Evolutionary conservation across 2,888 invertebrate genomes (phyloP), one percentile per base, ranked within the genome.

Genomic region (Drosophila cognata): DNA sequence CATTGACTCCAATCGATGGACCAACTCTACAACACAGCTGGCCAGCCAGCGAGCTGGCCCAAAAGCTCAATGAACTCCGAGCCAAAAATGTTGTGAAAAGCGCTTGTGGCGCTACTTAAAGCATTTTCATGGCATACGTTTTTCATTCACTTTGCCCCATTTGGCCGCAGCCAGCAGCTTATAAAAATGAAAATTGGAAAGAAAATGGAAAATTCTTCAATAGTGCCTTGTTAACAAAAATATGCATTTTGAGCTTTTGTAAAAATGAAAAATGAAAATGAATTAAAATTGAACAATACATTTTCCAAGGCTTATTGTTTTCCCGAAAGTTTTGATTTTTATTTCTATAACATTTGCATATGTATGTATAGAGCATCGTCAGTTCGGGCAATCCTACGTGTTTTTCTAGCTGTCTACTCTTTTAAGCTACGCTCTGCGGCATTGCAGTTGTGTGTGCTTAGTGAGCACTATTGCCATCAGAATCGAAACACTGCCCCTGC

Each of bases 131-230:
- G 73, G 68, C 71, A 65, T 74, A 71, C 73, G 56, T 71, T 74
- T 61, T 71, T 28, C 55, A 36, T 3, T 28, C 36, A 68, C 71
- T 83, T 89, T 70, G 69, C 71, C 53, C 61, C 68, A 73, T 81
- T 81, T 70, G 74, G 62, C 36, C 43, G 68, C 55, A 58, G 58
- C 58, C 10, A 16, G 35, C 69, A 77, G 74, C 81, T 81, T 85
- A 82, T 89, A 70, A 88, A 89, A 89, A 85, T 81, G 70, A 85
- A 86, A 86, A 86, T 79, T 76, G 77, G 67, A 65, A 75, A 69
- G 82, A 80, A 77, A 81, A 78, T 78, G 68, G 74, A 68, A 74
- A 74, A 82, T 64, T 79, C 61, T 41, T 65, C 64, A 57, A 60
- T 33, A 11, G 11, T 64, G 28, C 46, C 11, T 4, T 38, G 43